Base-by-base conservation (phyloP, 2,888 invertebrate species). In the Watsonalla cultraria region DNA sequence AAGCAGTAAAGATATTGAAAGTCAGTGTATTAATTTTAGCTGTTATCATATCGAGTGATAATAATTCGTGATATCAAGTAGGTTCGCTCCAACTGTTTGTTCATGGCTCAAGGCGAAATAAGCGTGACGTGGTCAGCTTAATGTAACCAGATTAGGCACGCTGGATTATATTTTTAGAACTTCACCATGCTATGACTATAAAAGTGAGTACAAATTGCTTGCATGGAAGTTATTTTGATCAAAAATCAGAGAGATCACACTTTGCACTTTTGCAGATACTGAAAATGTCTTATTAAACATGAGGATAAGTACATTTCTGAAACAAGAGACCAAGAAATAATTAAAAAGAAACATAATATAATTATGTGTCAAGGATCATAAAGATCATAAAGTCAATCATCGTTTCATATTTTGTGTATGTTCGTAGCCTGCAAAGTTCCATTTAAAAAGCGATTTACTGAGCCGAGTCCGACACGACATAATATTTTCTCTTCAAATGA, bases 401-500 rank as follows among this genome's bases (percentile, higher is more conserved):
- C 34, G 35, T 48, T 66, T 55, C 65, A 74, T 73, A 76, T 74
- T 80, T 76, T 69, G 71, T 75, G 70, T 72, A 68, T 62, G 64
- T 70, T 24, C 61, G 70, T 70, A 69, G 63, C 54, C 64, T 61
- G 66, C 68, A 59, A 70, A 76, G 72, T 76, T 75, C 73, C 76
- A 78, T 86, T 85, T 86, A 83, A 86, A 86, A 84, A 78, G 73
- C 81, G 82, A 82, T 84, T 87, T 82, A 84, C 82, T 83, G 76
- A 77, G 74, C 67, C 69, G 65, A 67, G 72, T 59, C 65, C 68
- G 75, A 77, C 72, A 72, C 78, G 79, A 80, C 78, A 83, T 85
- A 79, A 86, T 88, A 87, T 88, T 87, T 86, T 85, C 86, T 84
- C 80, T 75, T 86, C 85, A 90, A 90, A 90, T 90, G 90, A 90